Evolutionary conservation across 2,888 invertebrate genomes (phyloP).

Genomic region (Apeira syringaria): DNA sequence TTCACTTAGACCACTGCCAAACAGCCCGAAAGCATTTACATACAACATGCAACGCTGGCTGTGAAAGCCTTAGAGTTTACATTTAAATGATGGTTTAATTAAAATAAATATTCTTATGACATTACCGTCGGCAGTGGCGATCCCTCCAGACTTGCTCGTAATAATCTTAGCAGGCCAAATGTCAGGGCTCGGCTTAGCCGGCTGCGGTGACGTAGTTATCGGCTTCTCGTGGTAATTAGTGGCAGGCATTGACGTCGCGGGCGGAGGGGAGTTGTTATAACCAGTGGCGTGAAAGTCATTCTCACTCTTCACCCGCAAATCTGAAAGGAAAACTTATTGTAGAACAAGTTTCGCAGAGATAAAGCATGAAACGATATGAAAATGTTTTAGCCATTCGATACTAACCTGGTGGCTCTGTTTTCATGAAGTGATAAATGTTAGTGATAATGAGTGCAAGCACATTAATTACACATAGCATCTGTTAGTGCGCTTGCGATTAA

Average conservation of each 20-base stretch:
- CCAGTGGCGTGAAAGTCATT: conserved; percentile 78
- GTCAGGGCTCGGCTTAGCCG: conserved; percentile 84
- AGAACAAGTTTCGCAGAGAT: background rate
- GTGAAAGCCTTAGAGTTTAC: no score
- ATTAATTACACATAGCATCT: conserved; percentile 3
- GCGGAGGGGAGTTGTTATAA: conserved; percentile 84
- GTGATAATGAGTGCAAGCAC: conserved; percentile 18
- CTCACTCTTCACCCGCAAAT: conserved; percentile 91
- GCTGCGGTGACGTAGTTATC: conserved; percentile 76
- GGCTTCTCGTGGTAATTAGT: conserved; percentile 75
- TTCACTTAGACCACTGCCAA: no score
- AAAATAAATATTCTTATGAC: no score
- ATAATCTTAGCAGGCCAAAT: conserved; percentile 86
- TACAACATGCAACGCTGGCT: no score
- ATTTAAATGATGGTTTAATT: no score
- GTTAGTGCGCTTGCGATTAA: conserved; percentile 17
- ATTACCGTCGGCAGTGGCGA: conserved; percentile 93
- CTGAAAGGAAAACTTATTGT: conserved; percentile 66
- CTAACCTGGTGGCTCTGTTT: conserved; percentile 17
- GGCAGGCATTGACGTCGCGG: conserved; percentile 77
- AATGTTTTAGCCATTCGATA: conserved; percentile 15
- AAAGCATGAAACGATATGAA: conserved; percentile 4
- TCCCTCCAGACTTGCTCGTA: conserved; percentile 90
- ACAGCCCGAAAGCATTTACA: no score
- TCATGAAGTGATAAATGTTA: conserved; percentile 8